These are phyloP conservation scores for Calameuta idolon DNA, from an alignment of 2,888 invertebrate genomes.

Conservation along the genomic window DNA sequence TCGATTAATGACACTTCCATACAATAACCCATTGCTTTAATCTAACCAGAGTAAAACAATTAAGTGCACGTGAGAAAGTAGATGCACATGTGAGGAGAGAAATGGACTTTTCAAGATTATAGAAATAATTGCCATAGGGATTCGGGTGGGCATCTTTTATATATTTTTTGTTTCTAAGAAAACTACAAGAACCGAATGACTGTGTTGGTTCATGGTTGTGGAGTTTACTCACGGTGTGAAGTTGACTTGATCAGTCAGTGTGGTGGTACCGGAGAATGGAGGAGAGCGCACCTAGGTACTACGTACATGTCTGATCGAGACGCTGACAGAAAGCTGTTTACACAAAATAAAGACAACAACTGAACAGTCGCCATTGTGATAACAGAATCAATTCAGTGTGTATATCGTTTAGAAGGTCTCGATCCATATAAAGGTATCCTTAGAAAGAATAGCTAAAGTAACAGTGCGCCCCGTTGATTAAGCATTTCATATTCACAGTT, in stretches of 20 bases:
- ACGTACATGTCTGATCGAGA: slow-evolving; percentile 65
- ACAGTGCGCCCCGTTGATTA: neutral
- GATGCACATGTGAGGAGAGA: slow-evolving; percentile 47
- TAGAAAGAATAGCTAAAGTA: neutral
- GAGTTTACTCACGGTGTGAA: slow-evolving; percentile 65
- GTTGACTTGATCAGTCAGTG: slow-evolving; percentile 63
- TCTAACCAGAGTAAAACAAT: slow-evolving; percentile 41
- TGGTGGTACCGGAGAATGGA: slow-evolving; percentile 64
- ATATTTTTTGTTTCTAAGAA: slow-evolving; percentile 40
- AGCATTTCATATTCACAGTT: slow-evolving; percentile 2
- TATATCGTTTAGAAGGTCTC: slow-evolving; percentile 12
- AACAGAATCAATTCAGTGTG: slow-evolving; percentile 22
- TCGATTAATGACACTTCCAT: slow-evolving; percentile 26
- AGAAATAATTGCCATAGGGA: slow-evolving; percentile 45
- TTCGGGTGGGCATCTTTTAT: slow-evolving; percentile 41
- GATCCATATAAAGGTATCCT: slow-evolving; percentile 7
- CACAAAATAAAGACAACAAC: slow-evolving; percentile 67
- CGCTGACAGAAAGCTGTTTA: slow-evolving; percentile 65
- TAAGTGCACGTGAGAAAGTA: slow-evolving; percentile 44
- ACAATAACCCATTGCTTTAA: slow-evolving; percentile 49
- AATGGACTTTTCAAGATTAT: slow-evolving; percentile 43
- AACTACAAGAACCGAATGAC: slow-evolving; percentile 55
- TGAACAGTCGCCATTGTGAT: slow-evolving; percentile 61
- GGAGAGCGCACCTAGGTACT: slow-evolving; percentile 65
- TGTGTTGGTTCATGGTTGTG: slow-evolving; percentile 58